These are phyloP conservation scores for Leuciscus waleckii DNA, from an alignment of 2,797 vertebrate genomes.

Conservation along the genomic window DNA sequence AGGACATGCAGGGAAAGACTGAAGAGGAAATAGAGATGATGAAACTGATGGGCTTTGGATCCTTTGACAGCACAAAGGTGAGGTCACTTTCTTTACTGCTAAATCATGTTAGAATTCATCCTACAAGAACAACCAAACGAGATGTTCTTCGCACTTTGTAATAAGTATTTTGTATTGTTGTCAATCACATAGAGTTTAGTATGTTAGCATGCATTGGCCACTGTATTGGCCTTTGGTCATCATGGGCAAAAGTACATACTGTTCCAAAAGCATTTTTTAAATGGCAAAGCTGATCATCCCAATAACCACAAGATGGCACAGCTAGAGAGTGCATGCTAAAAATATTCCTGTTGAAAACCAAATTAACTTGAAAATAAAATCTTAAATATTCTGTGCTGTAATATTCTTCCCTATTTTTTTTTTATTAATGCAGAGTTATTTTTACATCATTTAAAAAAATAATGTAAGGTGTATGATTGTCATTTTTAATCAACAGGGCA, in stretches of 20 bases:
- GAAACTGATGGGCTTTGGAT: slow-evolving; percentile 93
- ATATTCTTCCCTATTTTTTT: not conserved
- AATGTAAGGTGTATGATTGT: not conserved
- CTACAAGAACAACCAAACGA: not conserved
- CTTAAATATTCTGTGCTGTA: not conserved
- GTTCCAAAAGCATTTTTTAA: not conserved
- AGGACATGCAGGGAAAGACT: slow-evolving; percentile 94
- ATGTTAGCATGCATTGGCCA: not conserved
- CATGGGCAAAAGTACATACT: not conserved
- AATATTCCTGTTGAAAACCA: not conserved
- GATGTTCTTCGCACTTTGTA: not conserved
- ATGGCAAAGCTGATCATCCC: not conserved
- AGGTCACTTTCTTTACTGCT: slow-evolving; percentile 55
- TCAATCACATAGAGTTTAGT: not conserved
- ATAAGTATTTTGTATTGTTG: not conserved
- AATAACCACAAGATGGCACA: slow-evolving; percentile 72
- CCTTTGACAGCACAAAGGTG: slow-evolving; percentile 91
- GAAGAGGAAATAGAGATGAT: slow-evolving; percentile 99
- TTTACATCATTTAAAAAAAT: not conserved
- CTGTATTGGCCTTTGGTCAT: not conserved
- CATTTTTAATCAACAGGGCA: slow-evolving; percentile 80
- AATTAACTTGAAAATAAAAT: not conserved
- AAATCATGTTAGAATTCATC: not conserved
- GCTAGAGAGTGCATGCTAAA: slow-evolving; percentile 3
- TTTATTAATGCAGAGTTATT: not conserved